Evolutionary conservation across 2,113 vertebrate species (phyloP).

Genomic region (Rhizomys pruinosus): DNA sequence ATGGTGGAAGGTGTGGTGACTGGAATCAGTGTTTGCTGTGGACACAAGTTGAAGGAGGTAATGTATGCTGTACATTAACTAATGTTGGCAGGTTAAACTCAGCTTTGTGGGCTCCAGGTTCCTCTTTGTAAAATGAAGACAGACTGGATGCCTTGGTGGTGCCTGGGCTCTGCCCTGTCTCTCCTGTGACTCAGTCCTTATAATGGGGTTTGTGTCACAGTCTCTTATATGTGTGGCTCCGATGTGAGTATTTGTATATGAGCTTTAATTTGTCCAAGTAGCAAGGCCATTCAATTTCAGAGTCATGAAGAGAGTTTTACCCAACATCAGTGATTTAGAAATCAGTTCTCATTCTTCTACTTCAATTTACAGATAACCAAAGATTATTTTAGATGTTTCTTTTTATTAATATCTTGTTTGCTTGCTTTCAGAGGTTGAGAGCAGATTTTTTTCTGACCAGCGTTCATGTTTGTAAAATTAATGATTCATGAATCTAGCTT

Average conservation of each 20-base stretch:
- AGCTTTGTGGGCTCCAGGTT: background rate
- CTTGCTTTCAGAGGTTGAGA: background rate
- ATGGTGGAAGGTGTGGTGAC: background rate
- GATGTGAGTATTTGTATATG: background rate
- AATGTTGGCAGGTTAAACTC: background rate
- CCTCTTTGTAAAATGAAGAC: background rate
- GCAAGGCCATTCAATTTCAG: conserved; percentile 10
- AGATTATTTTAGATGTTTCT: background rate
- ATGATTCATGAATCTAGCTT: background rate
- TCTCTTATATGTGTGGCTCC: no score
- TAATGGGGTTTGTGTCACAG: background rate
- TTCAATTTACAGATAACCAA: background rate
- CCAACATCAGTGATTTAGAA: background rate
- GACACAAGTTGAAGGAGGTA: background rate
- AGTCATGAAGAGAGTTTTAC: background rate
- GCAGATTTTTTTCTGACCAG: background rate
- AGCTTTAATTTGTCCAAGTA: background rate
- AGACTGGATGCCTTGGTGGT: background rate
- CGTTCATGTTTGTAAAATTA: conserved; percentile 38
- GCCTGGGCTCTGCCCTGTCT: background rate
- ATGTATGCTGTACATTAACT: background rate
- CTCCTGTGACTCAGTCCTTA: background rate
- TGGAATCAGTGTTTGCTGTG: background rate
- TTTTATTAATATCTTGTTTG: background rate
- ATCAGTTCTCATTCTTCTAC: background rate